Evolutionary conservation across 2,888 invertebrate species (phyloP).

Genomic region (Epiblema foenella): DNA sequence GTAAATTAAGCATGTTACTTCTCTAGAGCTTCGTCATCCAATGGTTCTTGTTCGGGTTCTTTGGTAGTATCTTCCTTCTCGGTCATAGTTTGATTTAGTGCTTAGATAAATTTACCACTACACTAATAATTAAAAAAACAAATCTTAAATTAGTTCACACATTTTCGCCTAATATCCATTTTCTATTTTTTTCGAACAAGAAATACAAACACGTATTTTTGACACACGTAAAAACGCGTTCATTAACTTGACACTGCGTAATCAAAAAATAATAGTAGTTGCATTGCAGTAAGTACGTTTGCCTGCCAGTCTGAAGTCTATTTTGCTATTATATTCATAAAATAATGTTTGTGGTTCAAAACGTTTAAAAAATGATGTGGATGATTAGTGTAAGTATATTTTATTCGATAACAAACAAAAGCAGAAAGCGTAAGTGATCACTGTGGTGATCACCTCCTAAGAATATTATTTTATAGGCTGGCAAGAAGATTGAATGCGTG

Average conservation of each 20-base stretch:
- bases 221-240: slow-evolving; percentile 50
- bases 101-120: slow-evolving; percentile 48
- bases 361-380: too few relatives aligned
- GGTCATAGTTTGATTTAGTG: slow-evolving; percentile 75
- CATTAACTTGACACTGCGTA: slow-evolving; percentile 4
- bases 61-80: slow-evolving; percentile 77
- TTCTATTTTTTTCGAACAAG: slow-evolving; percentile 49
- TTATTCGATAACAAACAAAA: too few relatives aligned
- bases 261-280: slow-evolving; percentile 4
- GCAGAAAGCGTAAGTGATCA: neutral
- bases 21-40: slow-evolving; percentile 81
- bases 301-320: slow-evolving; percentile 4
- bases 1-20: slow-evolving; percentile 61
- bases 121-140: slow-evolving; percentile 39
- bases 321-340: neutral
- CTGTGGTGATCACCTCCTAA: slow-evolving; percentile 47
- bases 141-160: slow-evolving; percentile 47
- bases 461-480: slow-evolving; percentile 48
- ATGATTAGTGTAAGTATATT: too few relatives aligned
- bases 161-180: slow-evolving; percentile 58
- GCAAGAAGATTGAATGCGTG: slow-evolving; percentile 77
- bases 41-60: slow-evolving; percentile 72
- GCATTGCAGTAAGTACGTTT: neutral
- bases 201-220: slow-evolving; percentile 66
- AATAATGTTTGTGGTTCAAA: too few relatives aligned